phyloP scores from a whole-genome alignment of 2,113 vertebrate species.

The Anoplopoma fimbria region DNA sequence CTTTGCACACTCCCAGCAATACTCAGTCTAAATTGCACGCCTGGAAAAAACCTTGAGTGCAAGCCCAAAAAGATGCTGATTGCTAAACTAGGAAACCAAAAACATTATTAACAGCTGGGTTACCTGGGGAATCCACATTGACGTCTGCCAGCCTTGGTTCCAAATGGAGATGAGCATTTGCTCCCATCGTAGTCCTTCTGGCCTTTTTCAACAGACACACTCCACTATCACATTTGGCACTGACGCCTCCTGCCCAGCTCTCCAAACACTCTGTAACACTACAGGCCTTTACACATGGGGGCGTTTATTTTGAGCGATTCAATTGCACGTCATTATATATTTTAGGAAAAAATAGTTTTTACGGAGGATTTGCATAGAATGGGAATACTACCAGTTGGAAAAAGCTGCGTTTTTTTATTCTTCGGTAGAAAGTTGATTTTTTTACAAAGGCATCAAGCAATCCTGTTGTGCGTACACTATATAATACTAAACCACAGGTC shows the following conservation, averaged over 20 bases:
- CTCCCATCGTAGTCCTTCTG: constrained; percentile 49
- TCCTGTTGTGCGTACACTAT: background rate
- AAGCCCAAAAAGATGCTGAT: constrained; percentile 46
- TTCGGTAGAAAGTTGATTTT: background rate
- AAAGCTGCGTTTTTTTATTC: background rate
- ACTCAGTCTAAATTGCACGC: constrained; percentile 45
- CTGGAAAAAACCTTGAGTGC: constrained; percentile 40
- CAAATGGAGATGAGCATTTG: constrained; percentile 63
- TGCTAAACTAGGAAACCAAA: constrained; percentile 44
- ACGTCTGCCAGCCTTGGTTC: constrained; percentile 54
- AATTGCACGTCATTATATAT: background rate
- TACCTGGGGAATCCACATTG: constrained; percentile 58
- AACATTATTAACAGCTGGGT: constrained; percentile 61
- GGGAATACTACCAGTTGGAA: background rate
- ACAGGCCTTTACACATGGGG: background rate
- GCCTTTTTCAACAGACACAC: constrained; percentile 44
- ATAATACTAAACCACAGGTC: background rate
- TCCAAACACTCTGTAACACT: background rate
- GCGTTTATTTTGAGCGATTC: background rate
- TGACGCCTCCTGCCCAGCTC: constrained; percentile 21
- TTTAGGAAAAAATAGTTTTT: no score
- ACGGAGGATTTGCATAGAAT: no score
- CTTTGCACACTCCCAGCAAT: constrained; percentile 28
- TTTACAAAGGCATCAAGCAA: background rate
- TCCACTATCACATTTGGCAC: constrained; percentile 34